Percentiles rank a stretch among this genome's conserved stretches.
Conservation (phyloP, 1,140 invertebrate genomes). For the Cydia splendana region DNA sequence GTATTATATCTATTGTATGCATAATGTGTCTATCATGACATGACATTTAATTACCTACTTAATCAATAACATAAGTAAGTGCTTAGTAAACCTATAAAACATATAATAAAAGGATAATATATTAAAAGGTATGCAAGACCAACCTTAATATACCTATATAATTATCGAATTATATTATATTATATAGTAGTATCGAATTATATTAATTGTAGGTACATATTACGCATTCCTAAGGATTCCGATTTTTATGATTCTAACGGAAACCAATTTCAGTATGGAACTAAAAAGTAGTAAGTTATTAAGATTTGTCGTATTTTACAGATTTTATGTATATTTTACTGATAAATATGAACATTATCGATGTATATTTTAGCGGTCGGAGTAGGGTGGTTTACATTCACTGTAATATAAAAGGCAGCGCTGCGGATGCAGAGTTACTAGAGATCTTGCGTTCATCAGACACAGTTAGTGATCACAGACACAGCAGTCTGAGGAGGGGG, state of each 20-base stretch:
- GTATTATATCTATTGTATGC: constrained; percentile 9
- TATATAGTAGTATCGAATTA: no score
- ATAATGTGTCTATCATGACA: background rate
- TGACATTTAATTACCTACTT: constrained; percentile 9
- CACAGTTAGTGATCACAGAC: background rate
- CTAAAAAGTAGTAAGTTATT: background rate
- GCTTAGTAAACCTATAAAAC: no score
- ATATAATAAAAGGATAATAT: no score
- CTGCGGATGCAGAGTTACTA: constrained; percentile 36
- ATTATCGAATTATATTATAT: no score
- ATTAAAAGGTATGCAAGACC: no score
- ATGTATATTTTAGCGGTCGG: constrained; percentile 43
- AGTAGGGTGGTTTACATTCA: constrained; percentile 68
- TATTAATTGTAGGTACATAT: no score
- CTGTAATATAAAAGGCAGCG: constrained; percentile 67
- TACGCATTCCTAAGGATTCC: no score
- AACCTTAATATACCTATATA: no score
- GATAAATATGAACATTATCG: constrained; percentile 40
- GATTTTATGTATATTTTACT: constrained; percentile 8
- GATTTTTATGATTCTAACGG: no score
- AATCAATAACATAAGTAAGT: background rate
- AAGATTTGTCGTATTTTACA: background rate
- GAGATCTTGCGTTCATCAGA: constrained; percentile 21
- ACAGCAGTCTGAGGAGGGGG: constrained; percentile 36
- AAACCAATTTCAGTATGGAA: no score